Evolutionary conservation across 2,888 invertebrate genomes (phyloP).

Genomic region (Schizotus pectinicornis): DNA sequence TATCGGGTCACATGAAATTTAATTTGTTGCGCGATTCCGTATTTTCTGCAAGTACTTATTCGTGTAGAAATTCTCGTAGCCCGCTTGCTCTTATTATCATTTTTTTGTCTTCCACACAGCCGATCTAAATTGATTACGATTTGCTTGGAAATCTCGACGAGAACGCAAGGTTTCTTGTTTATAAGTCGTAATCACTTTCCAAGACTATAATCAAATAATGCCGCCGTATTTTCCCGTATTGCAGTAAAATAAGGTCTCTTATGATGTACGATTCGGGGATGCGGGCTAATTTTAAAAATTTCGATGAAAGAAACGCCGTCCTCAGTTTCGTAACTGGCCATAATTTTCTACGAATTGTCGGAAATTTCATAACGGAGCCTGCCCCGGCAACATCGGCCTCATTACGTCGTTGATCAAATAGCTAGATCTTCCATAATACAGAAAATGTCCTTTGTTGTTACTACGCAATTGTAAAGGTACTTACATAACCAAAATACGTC

Average conservation of each 20-base stretch:
- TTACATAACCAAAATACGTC: no score
- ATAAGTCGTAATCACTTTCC: not conserved
- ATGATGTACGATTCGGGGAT: no score
- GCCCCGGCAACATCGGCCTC: no score
- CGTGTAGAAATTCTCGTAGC: slow-evolving; percentile 15
- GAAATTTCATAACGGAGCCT: no score
- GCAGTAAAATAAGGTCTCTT: not conserved
- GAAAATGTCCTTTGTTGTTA: no score
- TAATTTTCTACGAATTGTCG: no score
- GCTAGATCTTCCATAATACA: no score
- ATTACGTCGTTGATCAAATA: no score
- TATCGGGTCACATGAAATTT: slow-evolving; percentile 27
- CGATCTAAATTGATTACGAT: not conserved
- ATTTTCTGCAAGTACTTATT: slow-evolving; percentile 15
- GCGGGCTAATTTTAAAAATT: no score
- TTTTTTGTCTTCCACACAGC: slow-evolving; percentile 3
- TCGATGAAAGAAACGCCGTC: no score
- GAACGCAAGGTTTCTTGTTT: not conserved
- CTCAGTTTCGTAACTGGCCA: no score
- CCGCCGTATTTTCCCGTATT: not conserved
- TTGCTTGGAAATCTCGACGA: slow-evolving; percentile 10
- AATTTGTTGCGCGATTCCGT: slow-evolving; percentile 25
- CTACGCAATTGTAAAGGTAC: no score
- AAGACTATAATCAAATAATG: not conserved
- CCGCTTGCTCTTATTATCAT: not conserved